Percentiles rank a stretch among this genome's conserved stretches.
Conservation (phyloP, 2,113 vertebrate species). For the Excalfactoria chinensis region DNA sequence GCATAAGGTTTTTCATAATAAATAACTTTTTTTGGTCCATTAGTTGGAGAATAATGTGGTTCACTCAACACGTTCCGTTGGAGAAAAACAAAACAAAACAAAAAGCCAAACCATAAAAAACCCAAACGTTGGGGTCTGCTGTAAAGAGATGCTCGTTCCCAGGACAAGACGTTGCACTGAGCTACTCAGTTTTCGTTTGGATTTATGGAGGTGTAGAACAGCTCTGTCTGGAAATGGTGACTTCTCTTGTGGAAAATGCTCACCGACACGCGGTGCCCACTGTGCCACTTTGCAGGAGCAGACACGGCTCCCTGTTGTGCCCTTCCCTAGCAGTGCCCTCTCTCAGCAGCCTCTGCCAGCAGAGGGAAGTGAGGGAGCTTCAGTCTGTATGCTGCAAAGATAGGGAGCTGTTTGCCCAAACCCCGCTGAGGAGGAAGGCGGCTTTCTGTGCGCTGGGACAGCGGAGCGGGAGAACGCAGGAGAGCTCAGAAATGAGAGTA, state of each 20-base stretch:
- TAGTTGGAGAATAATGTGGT: neutral
- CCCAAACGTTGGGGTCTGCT: neutral
- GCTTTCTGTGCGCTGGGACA: neutral
- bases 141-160: neutral
- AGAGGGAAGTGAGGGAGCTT: neutral
- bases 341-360: neutral
- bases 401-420: neutral
- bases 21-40: neutral
- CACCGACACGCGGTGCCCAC: neutral
- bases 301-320: neutral
- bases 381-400: neutral
- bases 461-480: neutral
- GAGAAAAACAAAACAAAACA: neutral
- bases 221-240: neutral
- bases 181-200: neutral
- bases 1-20: conserved; percentile 28
- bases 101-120: too few relatives aligned
- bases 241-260: neutral
- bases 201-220: neutral
- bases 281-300: neutral
- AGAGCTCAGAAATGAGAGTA: neutral
- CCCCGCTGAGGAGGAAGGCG: neutral
- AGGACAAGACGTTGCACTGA: neutral
- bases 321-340: neutral
- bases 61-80: neutral